Base-by-base conservation (phyloP, 1,140 invertebrate species). In the Aphidius ervi region DNA sequence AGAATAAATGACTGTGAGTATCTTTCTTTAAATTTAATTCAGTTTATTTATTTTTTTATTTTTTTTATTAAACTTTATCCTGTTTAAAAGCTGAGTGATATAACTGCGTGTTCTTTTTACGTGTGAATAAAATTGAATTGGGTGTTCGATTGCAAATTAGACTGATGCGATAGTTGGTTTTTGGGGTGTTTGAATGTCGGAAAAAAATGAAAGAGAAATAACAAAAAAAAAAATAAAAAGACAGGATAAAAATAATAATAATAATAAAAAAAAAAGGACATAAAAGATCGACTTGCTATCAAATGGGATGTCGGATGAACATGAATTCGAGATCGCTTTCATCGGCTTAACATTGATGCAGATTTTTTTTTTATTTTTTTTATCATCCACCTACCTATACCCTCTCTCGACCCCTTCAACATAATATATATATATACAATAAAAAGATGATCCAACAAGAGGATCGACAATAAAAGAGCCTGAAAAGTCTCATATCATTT, bases 251-350 rank as follows among this genome's bases (percentile, higher is more conserved):
- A 8, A n/a, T 31, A 52, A 52, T 9, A 9, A 10, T 2, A n/a
- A 8, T 9, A 9, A 4, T 16, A 42, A 40, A 54, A 42, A 39
- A 54, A 54, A 41, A 40, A 39, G 16, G 6, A 41, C 3, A 54
- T 40, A 54, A 41, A 54, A 54, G 40, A 41, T 7, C 9, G 9
- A 7, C 31, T 39, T 41, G 52, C 10, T 54, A 54, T 54, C 52
- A 54, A 54, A 54, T 43, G 52, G 37, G 52, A 40, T 54, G 9
- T 54, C 39, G 52, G 39, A n/a, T 54, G 52, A 54, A 20, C 52
- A 54, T 41, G 52, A 54, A 54, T 54, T 20, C n/a, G 41, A 54
- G 39, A 54, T 54, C 52, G 52, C 42, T 54, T 41, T 54, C 52
- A 54, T 16, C 52, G 39, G 52, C 52, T 54, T 42, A 54, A 16